Percentiles rank a stretch among this genome's conserved stretches.
Evolutionary conservation across 2,797 vertebrate species (phyloP).

Genomic region (Microctenopoma lineatum): DNA sequence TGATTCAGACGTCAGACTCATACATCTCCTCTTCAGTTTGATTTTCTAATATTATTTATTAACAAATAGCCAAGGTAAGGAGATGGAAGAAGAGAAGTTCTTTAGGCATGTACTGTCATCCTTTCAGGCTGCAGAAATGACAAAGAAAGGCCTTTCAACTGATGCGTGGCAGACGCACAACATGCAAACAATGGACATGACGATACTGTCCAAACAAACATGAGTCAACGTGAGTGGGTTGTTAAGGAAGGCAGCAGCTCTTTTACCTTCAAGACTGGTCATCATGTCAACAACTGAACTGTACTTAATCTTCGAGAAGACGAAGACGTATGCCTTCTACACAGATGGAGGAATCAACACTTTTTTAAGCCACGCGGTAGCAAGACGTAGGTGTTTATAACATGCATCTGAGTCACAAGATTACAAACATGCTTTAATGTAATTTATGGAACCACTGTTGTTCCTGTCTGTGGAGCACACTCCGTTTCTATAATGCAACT

Average conservation of each 20-base stretch:
- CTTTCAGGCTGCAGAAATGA: conserved; percentile 1
- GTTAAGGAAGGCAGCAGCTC: neutral
- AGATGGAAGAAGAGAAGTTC: neutral
- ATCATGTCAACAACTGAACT: conserved; percentile 21
- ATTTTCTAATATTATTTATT: conserved; percentile 22
- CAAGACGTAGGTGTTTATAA: neutral
- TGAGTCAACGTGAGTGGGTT: conserved; percentile 1
- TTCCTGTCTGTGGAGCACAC: neutral
- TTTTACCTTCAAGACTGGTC: conserved; percentile 17
- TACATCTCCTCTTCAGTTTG: conserved; percentile 12
- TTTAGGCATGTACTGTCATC: conserved; percentile 6
- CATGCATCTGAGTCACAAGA: neutral
- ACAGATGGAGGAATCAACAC: neutral
- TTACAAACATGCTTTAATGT: neutral
- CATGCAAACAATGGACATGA: conserved; percentile 14
- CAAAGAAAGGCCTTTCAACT: neutral
- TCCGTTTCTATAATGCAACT: conserved; percentile 13
- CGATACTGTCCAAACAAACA: conserved; percentile 13
- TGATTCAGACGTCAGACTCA: conserved; percentile 40
- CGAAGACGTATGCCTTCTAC: neutral
- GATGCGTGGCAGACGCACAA: conserved; percentile 14
- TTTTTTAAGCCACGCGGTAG: neutral
- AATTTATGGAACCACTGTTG: neutral
- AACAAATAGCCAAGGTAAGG: conserved; percentile 13
- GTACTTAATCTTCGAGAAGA: conserved; percentile 3